Base-by-base conservation (phyloP, 1,140 invertebrate genomes). In the Drepana arcuata region DNA sequence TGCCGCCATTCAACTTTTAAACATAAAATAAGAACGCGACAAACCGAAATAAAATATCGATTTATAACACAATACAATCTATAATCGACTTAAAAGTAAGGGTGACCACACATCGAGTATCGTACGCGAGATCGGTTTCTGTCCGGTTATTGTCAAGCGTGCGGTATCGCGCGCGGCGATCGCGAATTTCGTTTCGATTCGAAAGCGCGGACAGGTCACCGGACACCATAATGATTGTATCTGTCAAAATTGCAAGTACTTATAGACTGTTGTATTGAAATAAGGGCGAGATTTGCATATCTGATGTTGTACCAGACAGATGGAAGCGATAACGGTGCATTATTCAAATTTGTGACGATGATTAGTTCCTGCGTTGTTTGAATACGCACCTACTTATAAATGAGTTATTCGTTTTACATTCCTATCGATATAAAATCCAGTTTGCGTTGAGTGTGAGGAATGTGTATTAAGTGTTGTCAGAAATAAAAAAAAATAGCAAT, bases 11-110 rank as follows among this genome's bases (percentile, higher is more conserved):
- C 34, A 27, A 32, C n/a, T 16, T 16, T n/a, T 16, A 25, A 12
- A 24, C 13, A 2, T 24, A 24, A 15, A 24, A 24, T 28, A 14
- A 37, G 47, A 48, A 47, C 41, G 50, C 34, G 50, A 66, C 58
- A 67, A 33, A 46, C 54, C 65, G 56, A 67, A 69, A 73, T 68
- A 68, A n/a, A 71, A 68, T 67, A 69, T 67, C 67, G 62, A 74
- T 70, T 70, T 63, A 78, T 81, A 74, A 74, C 62, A 72, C 73
- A 78, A 78, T 81, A 70, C 73, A 78, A 81, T 75, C 68, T 56
- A 49, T 37, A 61, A 74, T 78, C 77, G 70, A 69, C 56, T 61
- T 70, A 72, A 73, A 73, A 75, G 66, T 62, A 57, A 59, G 63
- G 59, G 56, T 59, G 60, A 51, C 59, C 69, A 71, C 63, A 71